Percentiles rank a stretch among this genome's conserved stretches.
Conservation (phyloP, 2,797 vertebrate species). For the Eidolon dupreanum region DNA sequence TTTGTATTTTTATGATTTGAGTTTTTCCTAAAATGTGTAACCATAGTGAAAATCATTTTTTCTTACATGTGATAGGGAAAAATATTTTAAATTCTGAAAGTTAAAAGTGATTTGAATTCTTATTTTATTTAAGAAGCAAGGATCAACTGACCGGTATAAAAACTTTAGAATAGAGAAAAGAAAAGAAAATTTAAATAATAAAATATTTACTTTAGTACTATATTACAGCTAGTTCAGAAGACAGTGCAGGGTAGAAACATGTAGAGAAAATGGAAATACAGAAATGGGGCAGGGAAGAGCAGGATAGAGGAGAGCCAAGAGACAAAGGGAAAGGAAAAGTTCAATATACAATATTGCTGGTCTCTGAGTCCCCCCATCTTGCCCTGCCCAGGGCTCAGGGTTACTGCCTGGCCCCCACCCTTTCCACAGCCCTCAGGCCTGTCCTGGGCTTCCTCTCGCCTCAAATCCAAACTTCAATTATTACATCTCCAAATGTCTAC, state of each 20-base stretch:
- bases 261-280: background rate
- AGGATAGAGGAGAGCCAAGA: background rate
- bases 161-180: background rate
- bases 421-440: background rate
- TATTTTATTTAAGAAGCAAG: background rate
- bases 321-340: background rate
- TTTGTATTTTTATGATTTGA: slow-evolving; percentile 1
- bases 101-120: background rate
- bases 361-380: background rate
- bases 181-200: background rate
- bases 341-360: background rate
- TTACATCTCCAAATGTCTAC: background rate
- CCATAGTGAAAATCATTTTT: background rate
- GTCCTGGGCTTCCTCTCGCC: background rate
- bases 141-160: background rate
- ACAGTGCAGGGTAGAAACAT: background rate
- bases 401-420: too few species aligned
- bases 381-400: background rate
- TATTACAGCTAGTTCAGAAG: background rate
- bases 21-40: slow-evolving; percentile 9
- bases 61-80: background rate
- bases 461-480: background rate
- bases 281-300: background rate
- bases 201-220: background rate
- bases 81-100: background rate